phyloP scores from a whole-genome alignment of 2,888 invertebrate genomes.

The Leptinotarsa rubiginosa region DNA sequence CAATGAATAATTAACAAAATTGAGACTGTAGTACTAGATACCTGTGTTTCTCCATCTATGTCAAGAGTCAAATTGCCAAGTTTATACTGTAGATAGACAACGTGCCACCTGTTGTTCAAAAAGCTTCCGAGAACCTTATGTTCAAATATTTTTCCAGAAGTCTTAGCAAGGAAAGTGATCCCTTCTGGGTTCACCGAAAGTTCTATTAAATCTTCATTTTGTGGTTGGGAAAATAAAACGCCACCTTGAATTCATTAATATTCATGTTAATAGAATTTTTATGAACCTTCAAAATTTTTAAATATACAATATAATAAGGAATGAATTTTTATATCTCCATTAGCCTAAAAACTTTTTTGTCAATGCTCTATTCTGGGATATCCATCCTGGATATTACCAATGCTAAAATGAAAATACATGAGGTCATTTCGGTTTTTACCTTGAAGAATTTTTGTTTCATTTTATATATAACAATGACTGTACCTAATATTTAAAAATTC shows the following conservation, averaged over 20 bases:
- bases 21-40: conserved; percentile 55
- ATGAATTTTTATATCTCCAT: too few relatives aligned
- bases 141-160: conserved; percentile 68
- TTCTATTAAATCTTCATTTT: conserved; percentile 68
- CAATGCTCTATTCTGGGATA: too few relatives aligned
- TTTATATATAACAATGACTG: too few relatives aligned
- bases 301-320: too few relatives aligned
- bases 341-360: too few relatives aligned
- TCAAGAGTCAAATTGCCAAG: conserved; percentile 72
- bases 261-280: not conserved
- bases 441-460: too few relatives aligned
- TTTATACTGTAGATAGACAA: conserved; percentile 75
- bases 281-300: too few relatives aligned
- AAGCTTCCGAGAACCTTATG: conserved; percentile 76
- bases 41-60: conserved; percentile 69
- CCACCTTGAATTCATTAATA: conserved; percentile 69
- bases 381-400: too few relatives aligned
- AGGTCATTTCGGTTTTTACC: too few relatives aligned
- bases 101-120: conserved; percentile 87
- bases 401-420: too few relatives aligned
- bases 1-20: not conserved
- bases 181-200: conserved; percentile 65
- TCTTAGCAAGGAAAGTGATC: conserved; percentile 67
- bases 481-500: too few relatives aligned
- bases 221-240: conserved; percentile 77